Conservation (phyloP, 30 jellyfish, hydroid and myxozoan genomes). For the Sanderia malayensis region DNA sequence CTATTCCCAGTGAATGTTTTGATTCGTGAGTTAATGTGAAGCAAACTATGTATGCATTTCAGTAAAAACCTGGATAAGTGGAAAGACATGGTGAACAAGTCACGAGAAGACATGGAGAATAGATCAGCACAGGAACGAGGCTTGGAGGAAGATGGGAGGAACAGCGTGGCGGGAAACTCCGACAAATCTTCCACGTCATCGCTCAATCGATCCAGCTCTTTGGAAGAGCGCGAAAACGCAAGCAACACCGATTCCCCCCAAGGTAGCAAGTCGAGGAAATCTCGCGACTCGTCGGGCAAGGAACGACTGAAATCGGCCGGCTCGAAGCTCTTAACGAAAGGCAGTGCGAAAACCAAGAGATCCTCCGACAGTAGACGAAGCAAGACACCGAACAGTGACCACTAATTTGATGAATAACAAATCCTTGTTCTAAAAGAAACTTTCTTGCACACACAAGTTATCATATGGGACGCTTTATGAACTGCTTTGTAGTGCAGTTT, state of each 20-base stretch:
- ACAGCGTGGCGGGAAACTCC: conserved; percentile 15
- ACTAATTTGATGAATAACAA: too few species aligned
- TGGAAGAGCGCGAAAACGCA: conserved; percentile 35
- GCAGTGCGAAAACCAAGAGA: conserved; percentile 15
- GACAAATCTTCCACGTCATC: too few species aligned
- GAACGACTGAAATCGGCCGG: conserved; percentile 36
- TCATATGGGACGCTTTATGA: too few species aligned
- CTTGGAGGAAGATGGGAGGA: not conserved
- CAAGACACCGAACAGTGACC: not conserved
- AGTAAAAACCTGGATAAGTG: conserved; percentile 65
- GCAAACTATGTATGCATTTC: too few species aligned
- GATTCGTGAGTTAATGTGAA: too few species aligned
- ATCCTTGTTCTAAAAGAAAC: too few species aligned
- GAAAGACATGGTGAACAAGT: conserved; percentile 74
- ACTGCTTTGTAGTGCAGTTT: too few species aligned
- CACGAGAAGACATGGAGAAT: conserved; percentile 59
- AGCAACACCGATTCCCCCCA: conserved; percentile 38
- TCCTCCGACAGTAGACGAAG: conserved; percentile 21
- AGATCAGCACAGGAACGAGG: conserved; percentile 15
- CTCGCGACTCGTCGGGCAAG: conserved; percentile 22
- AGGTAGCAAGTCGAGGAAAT: conserved; percentile 19
- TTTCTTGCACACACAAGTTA: too few species aligned
- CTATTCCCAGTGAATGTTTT: too few species aligned
- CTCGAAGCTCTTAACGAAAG: conserved; percentile 7
- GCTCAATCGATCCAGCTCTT: conserved; percentile 35